These are phyloP conservation scores for Eristalis tenax DNA, from an alignment of 2,888 invertebrate genomes.

Conservation along the genomic window DNA sequence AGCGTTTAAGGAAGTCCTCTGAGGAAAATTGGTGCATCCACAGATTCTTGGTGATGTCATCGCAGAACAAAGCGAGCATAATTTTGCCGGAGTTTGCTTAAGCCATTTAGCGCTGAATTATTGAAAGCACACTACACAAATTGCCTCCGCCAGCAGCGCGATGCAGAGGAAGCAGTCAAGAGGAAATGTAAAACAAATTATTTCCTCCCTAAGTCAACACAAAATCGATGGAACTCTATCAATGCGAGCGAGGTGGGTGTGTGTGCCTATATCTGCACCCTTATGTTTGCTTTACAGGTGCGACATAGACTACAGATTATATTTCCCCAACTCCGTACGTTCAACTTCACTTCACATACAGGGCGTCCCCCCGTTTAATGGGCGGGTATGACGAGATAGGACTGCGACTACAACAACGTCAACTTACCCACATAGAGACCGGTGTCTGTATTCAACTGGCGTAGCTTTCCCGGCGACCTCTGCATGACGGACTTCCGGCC, in stretches of 20 bases:
- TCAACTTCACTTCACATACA: constrained; percentile 45
- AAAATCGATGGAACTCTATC: constrained; percentile 55
- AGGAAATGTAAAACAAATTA: constrained; percentile 67
- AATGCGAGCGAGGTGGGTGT: constrained; percentile 1
- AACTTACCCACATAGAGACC: constrained; percentile 93
- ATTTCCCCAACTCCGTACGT: constrained; percentile 13
- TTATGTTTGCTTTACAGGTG: constrained; percentile 56
- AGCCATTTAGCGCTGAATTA: constrained; percentile 6
- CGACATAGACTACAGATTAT: constrained; percentile 39
- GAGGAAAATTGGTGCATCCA: not conserved
- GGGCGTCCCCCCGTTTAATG: not conserved
- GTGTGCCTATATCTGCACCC: constrained; percentile 3
- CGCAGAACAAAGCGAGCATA: not conserved
- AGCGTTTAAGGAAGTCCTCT: not conserved
- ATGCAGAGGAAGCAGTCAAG: constrained; percentile 39
- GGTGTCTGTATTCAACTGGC: constrained; percentile 92
- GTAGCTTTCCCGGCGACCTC: constrained; percentile 91
- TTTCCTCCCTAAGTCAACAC: constrained; percentile 57
- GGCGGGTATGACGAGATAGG: no score
- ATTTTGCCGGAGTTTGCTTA: not conserved
- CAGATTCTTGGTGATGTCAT: not conserved
- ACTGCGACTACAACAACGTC: not conserved
- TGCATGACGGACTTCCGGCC: constrained; percentile 90
- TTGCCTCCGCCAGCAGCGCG: not conserved
- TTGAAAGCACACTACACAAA: constrained; percentile 20